phyloP scores from a whole-genome alignment of 2,113 vertebrate genomes.

The Poecile atricapillus region DNA sequence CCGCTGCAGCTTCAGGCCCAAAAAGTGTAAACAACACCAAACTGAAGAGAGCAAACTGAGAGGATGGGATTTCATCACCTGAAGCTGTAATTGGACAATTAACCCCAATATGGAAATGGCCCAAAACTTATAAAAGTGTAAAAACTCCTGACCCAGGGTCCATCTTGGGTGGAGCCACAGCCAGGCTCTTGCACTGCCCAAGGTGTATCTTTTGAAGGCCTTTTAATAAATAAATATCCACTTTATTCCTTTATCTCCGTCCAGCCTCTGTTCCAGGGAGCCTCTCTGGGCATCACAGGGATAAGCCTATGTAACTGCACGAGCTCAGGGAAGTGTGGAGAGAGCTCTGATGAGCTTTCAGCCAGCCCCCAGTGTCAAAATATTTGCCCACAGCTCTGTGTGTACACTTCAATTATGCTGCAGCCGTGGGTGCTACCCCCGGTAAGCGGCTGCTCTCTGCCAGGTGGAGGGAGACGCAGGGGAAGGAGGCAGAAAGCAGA shows the following conservation, averaged over 20 bases:
- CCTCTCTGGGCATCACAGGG: background rate
- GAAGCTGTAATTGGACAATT: background rate
- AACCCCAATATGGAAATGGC: background rate
- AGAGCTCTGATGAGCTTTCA: background rate
- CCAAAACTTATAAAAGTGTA: background rate
- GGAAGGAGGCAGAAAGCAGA: background rate
- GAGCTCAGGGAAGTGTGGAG: background rate
- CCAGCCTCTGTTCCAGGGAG: background rate
- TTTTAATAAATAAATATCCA: background rate
- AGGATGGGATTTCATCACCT: background rate
- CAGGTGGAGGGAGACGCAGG: background rate
- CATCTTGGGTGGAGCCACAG: background rate
- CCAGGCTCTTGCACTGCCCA: background rate
- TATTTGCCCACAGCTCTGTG: background rate
- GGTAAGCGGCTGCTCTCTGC: background rate
- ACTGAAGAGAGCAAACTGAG: background rate
- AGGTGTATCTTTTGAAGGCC: background rate
- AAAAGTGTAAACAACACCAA: background rate
- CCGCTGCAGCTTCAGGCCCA: background rate
- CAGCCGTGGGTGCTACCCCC: background rate
- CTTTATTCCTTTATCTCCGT: background rate
- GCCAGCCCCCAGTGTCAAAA: background rate
- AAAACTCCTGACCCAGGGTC: background rate
- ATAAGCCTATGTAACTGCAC: background rate
- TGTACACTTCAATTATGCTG: background rate